A percentile compares a stretch with the other conserved stretches of the same genome.
These are phyloP conservation scores for Patiria pectinifera DNA, from an alignment of 53 echinoderm and acorn worm genomes.

Conservation along the genomic window DNA sequence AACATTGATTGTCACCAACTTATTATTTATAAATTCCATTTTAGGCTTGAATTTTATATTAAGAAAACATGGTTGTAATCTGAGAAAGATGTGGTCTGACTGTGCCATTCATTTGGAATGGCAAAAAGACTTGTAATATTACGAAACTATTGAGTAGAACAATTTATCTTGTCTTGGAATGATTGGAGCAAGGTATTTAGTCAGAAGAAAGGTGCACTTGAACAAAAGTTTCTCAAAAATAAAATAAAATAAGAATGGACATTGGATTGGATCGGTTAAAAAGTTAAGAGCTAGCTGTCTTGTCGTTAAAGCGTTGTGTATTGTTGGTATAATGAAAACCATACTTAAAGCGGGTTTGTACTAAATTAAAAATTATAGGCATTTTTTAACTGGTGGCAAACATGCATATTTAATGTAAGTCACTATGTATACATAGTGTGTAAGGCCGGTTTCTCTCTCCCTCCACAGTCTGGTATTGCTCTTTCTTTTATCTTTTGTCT, in stretches of 20 bases:
- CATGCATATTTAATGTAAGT: slow-evolving; percentile 37
- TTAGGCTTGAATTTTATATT: neutral
- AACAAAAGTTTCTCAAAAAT: neutral
- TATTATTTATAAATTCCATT: neutral
- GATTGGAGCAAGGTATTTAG: neutral
- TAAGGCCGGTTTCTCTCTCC: slow-evolving; percentile 19
- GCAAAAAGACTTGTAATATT: neutral
- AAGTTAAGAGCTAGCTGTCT: slow-evolving; percentile 46
- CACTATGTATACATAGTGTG: slow-evolving; percentile 22
- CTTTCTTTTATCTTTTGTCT: neutral
- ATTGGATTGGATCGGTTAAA: slow-evolving; percentile 30
- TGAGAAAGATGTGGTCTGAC: neutral
- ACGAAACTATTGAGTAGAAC: no score
- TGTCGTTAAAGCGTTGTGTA: slow-evolving; percentile 60
- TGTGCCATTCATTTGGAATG: no score
- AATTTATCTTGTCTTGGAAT: neutral
- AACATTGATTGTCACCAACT: neutral
- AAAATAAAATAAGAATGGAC: neutral
- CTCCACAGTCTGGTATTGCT: slow-evolving; percentile 10
- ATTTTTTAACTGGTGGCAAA: slow-evolving; percentile 41
- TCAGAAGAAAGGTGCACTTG: neutral
- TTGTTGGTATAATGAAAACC: slow-evolving; percentile 38
- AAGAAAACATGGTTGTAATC: neutral
- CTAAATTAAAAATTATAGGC: slow-evolving; percentile 14
- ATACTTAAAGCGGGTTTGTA: slow-evolving; percentile 65